Base-by-base conservation (phyloP, 2,797 vertebrate genomes). In the Phoxinus dragarum region DNA sequence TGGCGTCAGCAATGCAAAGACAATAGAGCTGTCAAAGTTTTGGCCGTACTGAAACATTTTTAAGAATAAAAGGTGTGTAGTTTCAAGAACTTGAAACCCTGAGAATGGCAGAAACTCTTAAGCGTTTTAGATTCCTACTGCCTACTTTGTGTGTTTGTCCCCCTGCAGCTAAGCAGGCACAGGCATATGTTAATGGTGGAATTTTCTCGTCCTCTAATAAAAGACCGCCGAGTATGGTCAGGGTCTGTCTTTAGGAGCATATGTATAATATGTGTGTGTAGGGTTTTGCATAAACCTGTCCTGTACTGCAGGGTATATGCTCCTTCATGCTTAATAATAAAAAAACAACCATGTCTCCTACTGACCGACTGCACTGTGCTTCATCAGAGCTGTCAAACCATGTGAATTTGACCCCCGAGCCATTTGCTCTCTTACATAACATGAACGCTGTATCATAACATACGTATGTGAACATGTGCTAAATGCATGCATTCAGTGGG, bases 151-250 rank as follows among this genome's bases (percentile, higher is more conserved):
- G 8, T 75, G 59, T 31, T 77, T 14, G 17, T 42, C 19, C 6
- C 40, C 81, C 81, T 83, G 42, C 59, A 77, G 74, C 74, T 16
- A 79, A 31, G 16, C 66, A 71, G 47, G 49, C 49, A 61, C 67
- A 72, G 42, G 31, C 54, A 68, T 16, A 84, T 38, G 14, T 75
- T 47, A 11, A 21, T 23, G n/a, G 23, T 36, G 49, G 42, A 69
- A 81, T 68, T 38, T 49, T 38, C 27, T 27, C 1, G 1, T 80
- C 23, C 7, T 69, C 12, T 71, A 38, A 12, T 81, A 27, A 71
- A 81, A 71, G 66, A 56, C 80, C 80, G 67, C 7, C 1, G 21
- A 16, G 31, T 47, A 64, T 34, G 11, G 21, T 23, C 14, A 0
- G 17, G 47, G 23, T 77, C 52, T 80, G 64, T 23, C 12, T 0